These are phyloP conservation scores for Anabas testudineus DNA, from an alignment of 2,797 vertebrate species.

Conservation along the genomic window DNA sequence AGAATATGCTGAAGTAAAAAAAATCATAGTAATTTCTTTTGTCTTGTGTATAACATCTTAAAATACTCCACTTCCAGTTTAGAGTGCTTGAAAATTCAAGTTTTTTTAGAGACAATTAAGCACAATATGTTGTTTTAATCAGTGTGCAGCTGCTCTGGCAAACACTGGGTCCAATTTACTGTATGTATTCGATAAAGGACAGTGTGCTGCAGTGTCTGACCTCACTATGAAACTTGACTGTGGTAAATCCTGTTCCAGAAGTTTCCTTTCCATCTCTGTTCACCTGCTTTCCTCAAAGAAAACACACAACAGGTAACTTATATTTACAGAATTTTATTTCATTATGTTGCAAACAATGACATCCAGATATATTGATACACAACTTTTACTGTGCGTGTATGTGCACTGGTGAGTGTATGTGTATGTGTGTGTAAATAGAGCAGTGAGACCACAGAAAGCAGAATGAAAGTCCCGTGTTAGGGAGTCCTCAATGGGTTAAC, in stretches of 20 bases:
- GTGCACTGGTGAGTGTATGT: slow-evolving; percentile 77
- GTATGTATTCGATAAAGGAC: background rate
- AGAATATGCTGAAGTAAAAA: too few species aligned
- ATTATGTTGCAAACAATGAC: slow-evolving; percentile 89
- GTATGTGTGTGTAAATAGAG: slow-evolving; percentile 77
- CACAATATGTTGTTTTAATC: background rate
- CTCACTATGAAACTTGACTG: background rate
- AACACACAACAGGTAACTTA: slow-evolving; percentile 45
- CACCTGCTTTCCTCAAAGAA: slow-evolving; percentile 30
- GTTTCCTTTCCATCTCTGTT: background rate
- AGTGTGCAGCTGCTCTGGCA: background rate
- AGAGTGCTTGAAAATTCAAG: too few species aligned
- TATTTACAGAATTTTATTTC: slow-evolving; percentile 88
- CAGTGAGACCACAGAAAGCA: slow-evolving; percentile 86
- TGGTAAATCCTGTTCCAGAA: background rate
- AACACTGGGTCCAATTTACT: too few species aligned
- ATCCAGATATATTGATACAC: slow-evolving; percentile 89
- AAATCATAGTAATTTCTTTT: too few species aligned
- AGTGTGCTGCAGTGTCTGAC: slow-evolving; percentile 1
- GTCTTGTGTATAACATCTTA: too few species aligned
- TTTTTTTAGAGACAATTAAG: background rate
- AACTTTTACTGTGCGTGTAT: slow-evolving; percentile 82
- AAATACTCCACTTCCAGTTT: too few species aligned
- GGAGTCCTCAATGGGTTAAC: slow-evolving; percentile 80
- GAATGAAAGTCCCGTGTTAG: slow-evolving; percentile 79